Evolutionary conservation across 2,113 vertebrate species (phyloP), one percentile per base, ranked within the genome.

Genomic region (Hippocampus mohnikei): DNA sequence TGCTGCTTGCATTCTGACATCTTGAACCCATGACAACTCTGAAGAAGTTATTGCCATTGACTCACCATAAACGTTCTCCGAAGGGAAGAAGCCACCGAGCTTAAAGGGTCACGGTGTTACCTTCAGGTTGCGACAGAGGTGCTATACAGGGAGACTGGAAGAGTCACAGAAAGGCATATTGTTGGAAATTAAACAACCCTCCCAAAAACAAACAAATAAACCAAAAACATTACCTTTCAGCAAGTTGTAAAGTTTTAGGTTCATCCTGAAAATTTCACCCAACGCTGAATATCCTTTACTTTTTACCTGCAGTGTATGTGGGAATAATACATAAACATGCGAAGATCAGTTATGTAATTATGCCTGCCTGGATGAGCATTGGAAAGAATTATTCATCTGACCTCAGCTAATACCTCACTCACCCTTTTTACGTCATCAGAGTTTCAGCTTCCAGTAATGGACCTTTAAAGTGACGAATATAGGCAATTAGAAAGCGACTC

Each of bases 381-480:
- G 21, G 11, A 40, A 64, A 64, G 11, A 23, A 64, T 23, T 15
- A 64, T 18, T 42, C 40, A 44, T 42, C 61, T 42, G 61, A 23
- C 21, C n/a, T 42, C n/a, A 64, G 60, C 60, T 40, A 37, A 37
- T 37, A 62, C 53, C 52, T n/a, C 20, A 3, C 20, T 25, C 11
- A 37, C 21, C 5, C n/a, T 23, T 21, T 42, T 23, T 21, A 64
- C 33, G 18, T 62, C 59, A 61, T 41, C 40, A 64, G 21, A 73
- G 64, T 62, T 64, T 71, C 21, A 66, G 58, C 50, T 80, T 73
- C 74, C 71, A 76, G 70, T 72, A 74, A 70, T 68, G 76, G 67
- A 86, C 69, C 66, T 72, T 69, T 81, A 75, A 75, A 73, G 76
- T 78, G 71, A 79, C 81, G 84, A 81, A 70, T 85, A 48, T 25